These are phyloP conservation scores for Eudemis profundana DNA, from an alignment of 2,888 invertebrate species.

Conservation along the genomic window DNA sequence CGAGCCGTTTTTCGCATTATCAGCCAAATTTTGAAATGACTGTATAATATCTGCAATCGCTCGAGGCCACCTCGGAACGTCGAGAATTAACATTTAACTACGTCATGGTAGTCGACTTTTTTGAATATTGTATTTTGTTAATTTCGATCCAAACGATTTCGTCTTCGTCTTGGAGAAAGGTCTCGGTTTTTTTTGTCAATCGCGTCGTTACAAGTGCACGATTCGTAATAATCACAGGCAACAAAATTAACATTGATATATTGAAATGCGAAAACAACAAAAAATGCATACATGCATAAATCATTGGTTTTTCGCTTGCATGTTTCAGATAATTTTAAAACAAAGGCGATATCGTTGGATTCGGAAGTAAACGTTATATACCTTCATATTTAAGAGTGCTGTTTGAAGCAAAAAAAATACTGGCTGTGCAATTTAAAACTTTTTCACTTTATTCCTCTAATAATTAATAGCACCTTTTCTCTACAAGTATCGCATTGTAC, in stretches of 20 bases:
- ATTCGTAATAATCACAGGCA: background rate
- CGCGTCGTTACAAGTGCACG: background rate
- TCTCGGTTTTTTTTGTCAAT: background rate
- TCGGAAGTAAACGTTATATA: background rate
- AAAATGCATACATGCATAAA: conserved; percentile 6
- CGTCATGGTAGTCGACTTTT: background rate
- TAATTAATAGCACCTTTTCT: conserved; percentile 33
- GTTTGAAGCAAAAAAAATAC: conserved; percentile 23
- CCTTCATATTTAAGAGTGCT: conserved; percentile 6
- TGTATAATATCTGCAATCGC: background rate
- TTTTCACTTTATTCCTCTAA: conserved; percentile 35
- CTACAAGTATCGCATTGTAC: conserved; percentile 19
- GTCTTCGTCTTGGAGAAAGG: conserved; percentile 1
- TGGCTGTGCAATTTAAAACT: conserved; percentile 26
- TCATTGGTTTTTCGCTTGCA: background rate
- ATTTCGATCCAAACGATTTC: background rate
- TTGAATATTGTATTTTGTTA: background rate
- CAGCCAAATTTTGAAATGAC: too few species aligned
- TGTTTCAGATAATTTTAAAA: too few species aligned
- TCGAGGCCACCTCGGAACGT: background rate
- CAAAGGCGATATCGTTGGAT: background rate
- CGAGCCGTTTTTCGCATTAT: too few species aligned
- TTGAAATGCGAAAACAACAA: background rate
- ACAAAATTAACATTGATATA: conserved; percentile 5
- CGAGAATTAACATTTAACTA: background rate